Evolutionary conservation across 2,113 vertebrate genomes (phyloP).

Genomic region (Prunella himalayana): DNA sequence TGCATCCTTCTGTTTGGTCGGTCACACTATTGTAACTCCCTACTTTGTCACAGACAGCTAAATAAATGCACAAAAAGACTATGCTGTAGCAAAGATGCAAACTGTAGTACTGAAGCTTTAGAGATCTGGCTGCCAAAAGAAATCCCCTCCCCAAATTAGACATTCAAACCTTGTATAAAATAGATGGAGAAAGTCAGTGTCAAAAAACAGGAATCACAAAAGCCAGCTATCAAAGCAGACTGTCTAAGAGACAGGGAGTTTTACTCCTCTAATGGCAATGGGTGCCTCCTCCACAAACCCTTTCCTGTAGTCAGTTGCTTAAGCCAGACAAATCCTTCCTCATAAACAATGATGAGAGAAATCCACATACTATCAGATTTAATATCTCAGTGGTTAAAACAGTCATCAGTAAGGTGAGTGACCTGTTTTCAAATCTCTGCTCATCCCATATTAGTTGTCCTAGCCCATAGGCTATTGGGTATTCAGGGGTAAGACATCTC

Average conservation of each 20-base stretch:
- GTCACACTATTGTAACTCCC: rapidly evolving
- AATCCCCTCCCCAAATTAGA: neutral
- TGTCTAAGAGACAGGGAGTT: neutral
- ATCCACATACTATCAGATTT: conserved; percentile 44
- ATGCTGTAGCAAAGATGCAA: neutral
- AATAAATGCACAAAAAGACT: neutral
- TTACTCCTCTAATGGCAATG: neutral
- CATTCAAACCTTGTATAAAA: neutral
- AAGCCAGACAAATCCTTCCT: conserved; percentile 25
- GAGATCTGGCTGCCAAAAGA: neutral
- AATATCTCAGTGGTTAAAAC: conserved; percentile 57
- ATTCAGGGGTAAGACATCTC: conserved; percentile 36
- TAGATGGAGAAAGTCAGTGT: neutral
- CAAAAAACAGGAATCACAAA: neutral
- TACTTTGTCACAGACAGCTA: neutral
- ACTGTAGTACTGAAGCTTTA: neutral
- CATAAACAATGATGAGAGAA: conserved; percentile 27
- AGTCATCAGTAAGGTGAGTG: conserved; percentile 55
- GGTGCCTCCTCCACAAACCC: neutral
- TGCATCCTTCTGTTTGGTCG: neutral
- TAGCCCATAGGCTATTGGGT: conserved; percentile 48
- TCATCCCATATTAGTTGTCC: conserved; percentile 28
- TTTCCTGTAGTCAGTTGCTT: conserved; percentile 15
- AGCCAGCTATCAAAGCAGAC: neutral
- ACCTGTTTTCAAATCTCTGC: conserved; percentile 38